A percentile compares a stretch with the other conserved stretches of the same genome.
Conservation (phyloP, 2,797 vertebrate species). For the Acridotheres tristis region DNA sequence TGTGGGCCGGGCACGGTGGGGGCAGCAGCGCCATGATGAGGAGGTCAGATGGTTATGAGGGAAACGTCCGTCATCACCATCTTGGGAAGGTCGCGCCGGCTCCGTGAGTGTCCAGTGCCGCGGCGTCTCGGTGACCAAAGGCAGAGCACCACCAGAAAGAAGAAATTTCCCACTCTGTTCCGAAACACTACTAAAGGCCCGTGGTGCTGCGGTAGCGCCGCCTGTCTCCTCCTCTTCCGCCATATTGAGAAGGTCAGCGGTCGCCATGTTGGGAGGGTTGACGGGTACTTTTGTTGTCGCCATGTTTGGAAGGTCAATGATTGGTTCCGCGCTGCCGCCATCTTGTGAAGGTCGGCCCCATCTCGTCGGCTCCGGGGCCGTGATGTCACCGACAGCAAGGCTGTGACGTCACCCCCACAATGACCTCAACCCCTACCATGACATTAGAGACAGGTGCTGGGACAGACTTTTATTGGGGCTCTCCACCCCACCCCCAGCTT, state of each 20-base stretch:
- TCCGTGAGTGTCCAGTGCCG: accelerated
- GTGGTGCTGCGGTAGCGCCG: accelerated
- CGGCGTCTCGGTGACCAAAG: accelerated
- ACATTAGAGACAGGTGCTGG: not conserved
- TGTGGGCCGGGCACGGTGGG: not conserved
- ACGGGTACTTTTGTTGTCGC: accelerated
- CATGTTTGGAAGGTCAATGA: accelerated
- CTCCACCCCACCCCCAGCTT: not conserved
- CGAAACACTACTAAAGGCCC: accelerated
- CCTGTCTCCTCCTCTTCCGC: accelerated
- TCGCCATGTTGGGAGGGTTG: not conserved
- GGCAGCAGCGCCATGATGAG: not conserved
- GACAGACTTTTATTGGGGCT: conserved; percentile 15
- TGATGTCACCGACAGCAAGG: not conserved
- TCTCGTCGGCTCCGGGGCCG: accelerated
- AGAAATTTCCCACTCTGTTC: accelerated
- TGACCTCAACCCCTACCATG: not conserved
- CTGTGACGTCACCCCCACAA: not conserved
- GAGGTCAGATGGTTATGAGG: not conserved
- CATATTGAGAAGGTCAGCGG: not conserved
- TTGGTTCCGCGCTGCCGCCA: accelerated
- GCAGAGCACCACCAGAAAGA: accelerated
- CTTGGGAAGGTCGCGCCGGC: not conserved
- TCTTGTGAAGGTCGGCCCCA: not conserved
- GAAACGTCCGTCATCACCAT: accelerated